Conservation (phyloP, 2,888 invertebrate species). For the Myathropa florea region DNA sequence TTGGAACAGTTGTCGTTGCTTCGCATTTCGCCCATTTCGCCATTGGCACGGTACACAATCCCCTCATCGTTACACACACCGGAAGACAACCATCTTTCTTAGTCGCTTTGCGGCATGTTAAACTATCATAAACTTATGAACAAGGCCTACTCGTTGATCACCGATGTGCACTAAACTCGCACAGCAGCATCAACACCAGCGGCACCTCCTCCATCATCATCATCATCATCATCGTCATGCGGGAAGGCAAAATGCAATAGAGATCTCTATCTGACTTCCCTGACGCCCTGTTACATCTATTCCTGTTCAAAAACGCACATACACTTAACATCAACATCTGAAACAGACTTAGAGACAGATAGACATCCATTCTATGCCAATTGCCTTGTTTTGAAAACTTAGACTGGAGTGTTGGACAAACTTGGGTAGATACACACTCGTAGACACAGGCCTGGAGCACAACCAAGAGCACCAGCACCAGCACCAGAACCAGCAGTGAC, state of each 20-base stretch:
- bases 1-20: constrained; percentile 24
- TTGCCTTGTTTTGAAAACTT: constrained; percentile 55
- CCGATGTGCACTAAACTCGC: constrained; percentile 60
- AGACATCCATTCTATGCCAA: constrained; percentile 55
- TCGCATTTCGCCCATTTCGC: constrained; percentile 17
- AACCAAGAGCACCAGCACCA: neutral
- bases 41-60: constrained; percentile 7
- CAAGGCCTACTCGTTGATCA: constrained; percentile 57
- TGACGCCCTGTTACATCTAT: constrained; percentile 46
- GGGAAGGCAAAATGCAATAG: constrained; percentile 41
- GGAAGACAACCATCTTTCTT: constrained; percentile 55
- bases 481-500: constrained; percentile 15
- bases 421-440: constrained; percentile 20
- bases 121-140: constrained; percentile 65
- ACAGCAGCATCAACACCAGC: constrained; percentile 26
- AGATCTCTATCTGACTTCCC: constrained; percentile 56
- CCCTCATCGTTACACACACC: constrained; percentile 29
- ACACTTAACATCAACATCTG: neutral
- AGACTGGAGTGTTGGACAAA: constrained; percentile 65
- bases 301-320: constrained; percentile 33
- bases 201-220: constrained; percentile 56
- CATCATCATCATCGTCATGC: constrained; percentile 8
- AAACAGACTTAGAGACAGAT: constrained; percentile 36
- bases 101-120: constrained; percentile 39
- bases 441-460: neutral